Evolutionary conservation across 2,888 invertebrate genomes (phyloP), one percentile per base, ranked within the genome.

Genomic region (Drosophila greeni): DNA sequence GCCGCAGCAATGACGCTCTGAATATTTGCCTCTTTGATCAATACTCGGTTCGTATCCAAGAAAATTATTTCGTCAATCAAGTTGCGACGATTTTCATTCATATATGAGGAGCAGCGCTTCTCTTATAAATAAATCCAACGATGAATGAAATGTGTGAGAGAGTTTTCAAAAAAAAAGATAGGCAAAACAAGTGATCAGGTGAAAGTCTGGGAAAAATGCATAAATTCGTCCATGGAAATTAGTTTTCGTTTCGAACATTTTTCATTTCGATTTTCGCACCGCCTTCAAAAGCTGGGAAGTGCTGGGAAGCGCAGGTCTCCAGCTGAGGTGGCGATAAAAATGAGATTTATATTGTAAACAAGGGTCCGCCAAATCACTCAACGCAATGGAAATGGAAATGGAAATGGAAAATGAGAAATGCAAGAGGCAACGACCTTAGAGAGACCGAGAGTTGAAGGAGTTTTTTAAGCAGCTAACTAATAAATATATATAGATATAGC

Each of bases 41-140:
- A 78, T 74, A 47, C 45, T 47, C 45, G 45, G 45, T 8, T 47
- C 45, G 45, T 31, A 82, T 74, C 76, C 67, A 81, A 81, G 11
- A 3, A 42, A 24, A 24, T n/a, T 66, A 75, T 69, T 62, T 79
- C 61, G 66, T 78, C 82, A 84, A 82, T 79, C 72, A 73, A 31
- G 18, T 47, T 47, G 45, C 45, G 64, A 61, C 53, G 59, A 70
- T 53, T 67, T 70, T 71, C 72, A 71, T 83, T 79, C 79, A 79
- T 84, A 49, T 60, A 53, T 48, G 58, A 34, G 20, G 42, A 18
- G 39, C 33, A 18, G 48, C 39, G 23, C n/a, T 59, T 61, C 48
- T 40, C 64, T 37, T 61, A 61, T 60, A 64, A 64, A 64, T 64
- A 39, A 64, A 26, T 23, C 24, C 65, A 53, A 52, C 65, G 65